Base-by-base conservation (phyloP, 1,140 invertebrate species). In the Drosophila saltans region DNA sequence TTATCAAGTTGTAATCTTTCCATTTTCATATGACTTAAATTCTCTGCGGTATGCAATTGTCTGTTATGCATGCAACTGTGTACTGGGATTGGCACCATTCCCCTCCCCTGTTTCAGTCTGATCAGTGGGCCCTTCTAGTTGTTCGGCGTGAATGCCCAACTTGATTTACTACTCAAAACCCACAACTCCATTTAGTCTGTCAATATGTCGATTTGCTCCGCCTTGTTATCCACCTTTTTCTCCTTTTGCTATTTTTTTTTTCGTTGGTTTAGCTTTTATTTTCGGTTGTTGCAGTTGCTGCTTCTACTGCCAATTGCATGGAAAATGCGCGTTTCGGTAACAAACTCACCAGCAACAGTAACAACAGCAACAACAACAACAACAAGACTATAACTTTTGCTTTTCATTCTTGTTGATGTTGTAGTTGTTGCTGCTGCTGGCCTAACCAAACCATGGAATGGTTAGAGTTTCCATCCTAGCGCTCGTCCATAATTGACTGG, bases 141-240 rank as follows among this genome's bases (percentile, higher is more conserved):
- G 21, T 16, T 45, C 75, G 72, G 64, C 78, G 70, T 69, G 69
- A 88, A 84, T 88, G 76, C 68, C 83, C 85, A 82, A 90, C 81
- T 86, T 90, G 86, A 90, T 90, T 90, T 90, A 90, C 86, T 90
- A 90, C 86, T 90, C 86, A 86, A 90, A 90, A 90, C 86, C 86
- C 86, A 90, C 80, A 90, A 90, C 86, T 90, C 86, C 86, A 81
- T 90, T 90, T 90, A 85, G 82, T 86, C 86, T 90, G 86, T 90
- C 86, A 90, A 90, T 90, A 90, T 90, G 86, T 90, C 86, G 86
- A 90, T 90, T 86, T 90, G 86, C 57, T 78, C 76, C 77, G 83
- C 83, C 80, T 71, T 69, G 69, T 69, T 78, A 72, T 68, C 74
- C 80, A 70, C 69, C 73, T 79, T 52, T 58, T 62, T 43, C 68